Percentiles rank a stretch among this genome's conserved stretches.
Conservation (phyloP, 2,113 vertebrate species). For the Rhadina sibilatrix region DNA sequence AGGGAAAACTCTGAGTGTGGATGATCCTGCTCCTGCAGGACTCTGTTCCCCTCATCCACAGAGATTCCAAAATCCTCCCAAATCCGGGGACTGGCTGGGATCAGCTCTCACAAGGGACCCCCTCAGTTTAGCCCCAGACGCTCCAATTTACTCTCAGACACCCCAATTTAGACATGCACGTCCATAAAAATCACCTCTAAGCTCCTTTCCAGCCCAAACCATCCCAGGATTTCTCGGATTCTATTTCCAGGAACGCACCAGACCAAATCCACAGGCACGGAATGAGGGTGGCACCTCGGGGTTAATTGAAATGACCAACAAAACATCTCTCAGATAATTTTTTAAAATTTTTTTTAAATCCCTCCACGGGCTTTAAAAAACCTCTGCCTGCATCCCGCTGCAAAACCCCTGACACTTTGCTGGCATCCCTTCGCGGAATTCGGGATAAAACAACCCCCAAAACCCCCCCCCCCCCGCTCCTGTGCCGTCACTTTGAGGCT, state of each 20-base stretch:
- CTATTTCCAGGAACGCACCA: neutral
- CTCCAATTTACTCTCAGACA: neutral
- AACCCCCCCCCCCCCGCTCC: neutral
- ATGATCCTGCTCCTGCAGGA: neutral
- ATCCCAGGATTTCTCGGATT: neutral
- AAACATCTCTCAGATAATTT: accelerated
- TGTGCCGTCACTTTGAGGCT: neutral
- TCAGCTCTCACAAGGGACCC: neutral
- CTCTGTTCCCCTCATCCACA: neutral
- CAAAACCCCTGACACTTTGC: neutral
- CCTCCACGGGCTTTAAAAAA: neutral
- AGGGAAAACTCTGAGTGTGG: accelerated
- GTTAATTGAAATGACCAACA: neutral
- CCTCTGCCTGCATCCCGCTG: neutral
- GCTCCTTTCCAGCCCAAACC: neutral
- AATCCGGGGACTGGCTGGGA: accelerated
- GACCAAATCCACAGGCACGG: neutral
- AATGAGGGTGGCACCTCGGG: neutral
- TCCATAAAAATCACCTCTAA: neutral
- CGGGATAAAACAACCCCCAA: neutral
- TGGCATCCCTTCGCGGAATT: neutral
- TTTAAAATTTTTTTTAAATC: neutral
- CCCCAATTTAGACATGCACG: neutral
- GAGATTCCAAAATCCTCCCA: neutral
- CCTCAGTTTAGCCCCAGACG: neutral